Percentiles rank a stretch among this genome's conserved stretches.
phyloP scores from a whole-genome alignment of 2,113 vertebrate genomes.

The Colinus virginianus region DNA sequence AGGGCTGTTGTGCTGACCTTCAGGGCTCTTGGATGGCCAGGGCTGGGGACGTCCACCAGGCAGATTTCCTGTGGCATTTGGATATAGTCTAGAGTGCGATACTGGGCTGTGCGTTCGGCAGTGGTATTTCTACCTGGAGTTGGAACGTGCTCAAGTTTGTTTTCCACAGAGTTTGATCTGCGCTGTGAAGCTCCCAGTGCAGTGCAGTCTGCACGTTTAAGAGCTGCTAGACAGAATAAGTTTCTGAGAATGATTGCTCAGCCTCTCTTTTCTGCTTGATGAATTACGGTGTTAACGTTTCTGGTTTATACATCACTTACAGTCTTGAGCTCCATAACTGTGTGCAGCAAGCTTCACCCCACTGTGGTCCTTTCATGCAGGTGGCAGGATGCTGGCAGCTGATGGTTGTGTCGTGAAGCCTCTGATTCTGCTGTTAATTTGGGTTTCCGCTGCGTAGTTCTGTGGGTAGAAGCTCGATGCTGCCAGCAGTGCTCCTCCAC shows the following conservation, averaged over 20 bases:
- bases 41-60: background rate
- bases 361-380: background rate
- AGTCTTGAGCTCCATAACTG: background rate
- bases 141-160: background rate
- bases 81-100: fast-evolving
- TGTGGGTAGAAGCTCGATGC: background rate
- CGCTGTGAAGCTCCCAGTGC: background rate
- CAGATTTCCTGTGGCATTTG: background rate
- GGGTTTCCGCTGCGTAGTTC: background rate
- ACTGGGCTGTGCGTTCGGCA: background rate
- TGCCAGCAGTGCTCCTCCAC: background rate
- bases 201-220: background rate
- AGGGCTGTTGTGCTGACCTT: background rate
- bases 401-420: background rate
- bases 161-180: background rate
- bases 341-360: background rate
- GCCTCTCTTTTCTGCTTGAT: background rate
- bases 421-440: background rate
- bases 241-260: background rate
- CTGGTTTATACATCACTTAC: background rate
- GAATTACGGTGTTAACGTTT: background rate
- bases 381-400: conserved; percentile 1
- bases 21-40: background rate
- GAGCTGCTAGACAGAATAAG: background rate
- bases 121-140: background rate